Conservation (phyloP, 2,888 invertebrate genomes). For the Cheilosia impressa region DNA sequence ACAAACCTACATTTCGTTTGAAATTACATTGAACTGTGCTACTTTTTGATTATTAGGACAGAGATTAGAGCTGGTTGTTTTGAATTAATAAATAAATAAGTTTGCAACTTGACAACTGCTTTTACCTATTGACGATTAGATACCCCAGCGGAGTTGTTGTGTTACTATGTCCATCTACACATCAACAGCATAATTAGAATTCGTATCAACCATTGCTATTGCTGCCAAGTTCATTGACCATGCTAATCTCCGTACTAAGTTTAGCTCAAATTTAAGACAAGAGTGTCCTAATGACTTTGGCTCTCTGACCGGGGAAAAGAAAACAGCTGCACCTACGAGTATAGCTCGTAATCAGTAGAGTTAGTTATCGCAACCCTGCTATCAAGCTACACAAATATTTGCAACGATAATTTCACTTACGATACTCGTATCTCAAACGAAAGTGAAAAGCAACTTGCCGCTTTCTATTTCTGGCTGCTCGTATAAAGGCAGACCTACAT, state of each 20-base stretch:
- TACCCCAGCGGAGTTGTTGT: not conserved
- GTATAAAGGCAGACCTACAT: not conserved
- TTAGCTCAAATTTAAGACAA: not conserved
- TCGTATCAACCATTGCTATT: not conserved
- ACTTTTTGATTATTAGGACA: no score
- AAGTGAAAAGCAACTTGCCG: slow-evolving; percentile 17
- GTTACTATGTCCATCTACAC: not conserved
- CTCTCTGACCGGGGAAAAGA: not conserved
- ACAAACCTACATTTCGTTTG: no score
- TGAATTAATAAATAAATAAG: not conserved
- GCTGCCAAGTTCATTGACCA: slow-evolving; percentile 21
- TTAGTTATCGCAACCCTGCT: not conserved
- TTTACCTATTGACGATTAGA: no score
- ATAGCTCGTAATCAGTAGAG: not conserved
- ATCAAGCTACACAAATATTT: slow-evolving; percentile 23
- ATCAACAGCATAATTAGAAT: not conserved
- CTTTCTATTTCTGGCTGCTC: slow-evolving; percentile 1
- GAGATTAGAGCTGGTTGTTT: no score
- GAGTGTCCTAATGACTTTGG: not conserved
- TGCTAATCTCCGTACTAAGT: slow-evolving; percentile 31
- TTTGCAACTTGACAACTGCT: slow-evolving; percentile 4
- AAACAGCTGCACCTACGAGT: not conserved
- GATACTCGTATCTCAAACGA: slow-evolving; percentile 22
- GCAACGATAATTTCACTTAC: slow-evolving; percentile 30
- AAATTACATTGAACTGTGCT: no score